Evolutionary conservation across 2,888 invertebrate species (phyloP), one percentile per base, ranked within the genome.

Genomic region (Agonopterix alstromeriana): DNA sequence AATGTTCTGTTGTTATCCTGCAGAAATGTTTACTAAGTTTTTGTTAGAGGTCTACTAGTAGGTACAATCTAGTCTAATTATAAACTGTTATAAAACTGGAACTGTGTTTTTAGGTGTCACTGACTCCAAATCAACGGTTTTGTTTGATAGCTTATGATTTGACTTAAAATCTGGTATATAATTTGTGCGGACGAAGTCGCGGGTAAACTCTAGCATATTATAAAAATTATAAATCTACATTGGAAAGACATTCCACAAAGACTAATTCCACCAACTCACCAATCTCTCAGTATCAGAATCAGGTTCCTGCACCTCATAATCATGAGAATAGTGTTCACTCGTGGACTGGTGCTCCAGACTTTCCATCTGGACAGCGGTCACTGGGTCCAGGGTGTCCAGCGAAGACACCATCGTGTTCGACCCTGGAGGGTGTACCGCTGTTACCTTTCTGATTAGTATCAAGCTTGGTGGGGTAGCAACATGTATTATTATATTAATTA

Each of bases 401-500:
- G 93, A 93, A 17, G 95, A 95, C 48, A 96, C 94, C 90, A 96
- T 92, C 10, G 95, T 95, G 74, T 95, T 95, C 49, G 95, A 95
- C 57, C 95, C 95, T 89, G 81, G 70, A 78, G 83, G 83, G 74
- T 73, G 84, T 67, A 76, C 74, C 82, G 86, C 84, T 82, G 86
- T 88, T 87, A 88, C 80, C 82, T 81, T 75, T 77, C 73, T 79
- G 82, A 85, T 85, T 85, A 86, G 87, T 86, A 81, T 73, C 70
- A 84, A 82, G 83, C 84, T 82, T 64, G 75, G 77, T 70, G 73
- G 74, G 73, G 60, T 71, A 70, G 84, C 82, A 63, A 65, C 46
- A 58, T 53, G 27, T 27, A 27, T 27, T 27, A 27, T 27, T 27
- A 27, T 27, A 27, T 27, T 27, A 27, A 7, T 5, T 27, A 27